Evolutionary conservation across 1,140 invertebrate genomes (phyloP), one percentile per base, ranked within the genome.

Genomic region (Bombus difficillimus): DNA sequence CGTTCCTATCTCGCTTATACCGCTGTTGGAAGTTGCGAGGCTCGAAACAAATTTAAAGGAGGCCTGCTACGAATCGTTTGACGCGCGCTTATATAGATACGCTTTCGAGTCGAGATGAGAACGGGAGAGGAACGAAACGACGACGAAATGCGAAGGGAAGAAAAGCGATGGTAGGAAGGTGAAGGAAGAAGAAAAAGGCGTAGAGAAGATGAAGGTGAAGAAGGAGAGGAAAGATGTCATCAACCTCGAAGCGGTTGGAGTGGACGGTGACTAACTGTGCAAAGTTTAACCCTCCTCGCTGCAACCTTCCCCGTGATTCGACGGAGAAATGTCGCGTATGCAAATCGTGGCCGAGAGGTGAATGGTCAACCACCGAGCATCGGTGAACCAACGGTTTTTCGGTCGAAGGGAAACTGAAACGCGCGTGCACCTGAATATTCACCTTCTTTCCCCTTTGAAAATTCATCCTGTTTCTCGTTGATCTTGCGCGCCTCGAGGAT

Each of bases 211-310:
- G 86, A 90, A 88, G 89, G 86, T 90, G 89, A 87, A 74, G 88
- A 89, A 43, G 80, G 75, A 88, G 89, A 90, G 86, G 88, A 90
- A 90, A 90, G 89, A 90, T 90, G 89, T 90, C 89, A 90, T 90
- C 89, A 90, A 90, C 89, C 89, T 90, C 88, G 74, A 69, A 85
- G 76, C 79, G 83, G 32, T 59, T 39, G 82, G 43, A 82, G 72
- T 76, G 82, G 78, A 88, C 89, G 89, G 83, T 90, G 89, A 90
- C 89, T 90, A 90, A 90, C 89, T 90, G 89, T 90, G 89, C 89
- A 90, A 90, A 90, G 86, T 90, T 90, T 88, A 90, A 90, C 83
- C 89, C 89, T 85, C 72, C 85, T 82, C 80, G n/a, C 66, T 87
- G 53, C 59, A 85, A 75, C 84, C 69, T 73, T 43, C 71, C 76